Conservation (phyloP, 2,797 vertebrate genomes). For the Galago senegalensis region DNA sequence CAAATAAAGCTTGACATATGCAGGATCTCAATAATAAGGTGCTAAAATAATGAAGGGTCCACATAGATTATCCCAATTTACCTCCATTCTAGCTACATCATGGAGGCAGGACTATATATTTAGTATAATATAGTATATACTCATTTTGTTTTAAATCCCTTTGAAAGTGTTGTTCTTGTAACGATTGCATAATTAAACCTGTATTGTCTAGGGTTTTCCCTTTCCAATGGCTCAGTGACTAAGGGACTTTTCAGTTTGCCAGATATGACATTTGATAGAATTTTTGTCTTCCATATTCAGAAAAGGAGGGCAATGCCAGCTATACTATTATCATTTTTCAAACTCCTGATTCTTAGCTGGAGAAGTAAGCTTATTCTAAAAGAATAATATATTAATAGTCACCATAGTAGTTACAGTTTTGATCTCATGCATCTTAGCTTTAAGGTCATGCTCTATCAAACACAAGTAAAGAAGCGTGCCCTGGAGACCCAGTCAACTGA, state of each 20-base stretch:
- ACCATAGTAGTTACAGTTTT: background rate
- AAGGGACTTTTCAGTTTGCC: background rate
- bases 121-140: constrained; percentile 41
- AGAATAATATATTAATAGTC: background rate
- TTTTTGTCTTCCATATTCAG: background rate
- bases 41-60: background rate
- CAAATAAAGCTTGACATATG: background rate
- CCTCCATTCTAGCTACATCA: background rate
- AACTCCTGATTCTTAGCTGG: background rate
- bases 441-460: background rate
- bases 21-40: background rate
- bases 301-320: background rate
- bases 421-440: background rate
- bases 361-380: background rate
- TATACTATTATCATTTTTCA: background rate
- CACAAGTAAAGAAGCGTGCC: background rate
- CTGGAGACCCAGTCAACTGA: background rate
- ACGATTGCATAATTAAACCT: constrained; percentile 78
- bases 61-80: background rate
- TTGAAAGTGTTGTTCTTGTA: constrained; percentile 62
- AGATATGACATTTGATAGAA: constrained; percentile 75
- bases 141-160: background rate
- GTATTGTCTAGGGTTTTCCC: constrained; percentile 66
- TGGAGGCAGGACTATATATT: background rate
- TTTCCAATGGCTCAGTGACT: background rate